Percentiles rank a stretch among this genome's conserved stretches.
Evolutionary conservation across 2,888 invertebrate species (phyloP).

Genomic region (Drosophila greeni): DNA sequence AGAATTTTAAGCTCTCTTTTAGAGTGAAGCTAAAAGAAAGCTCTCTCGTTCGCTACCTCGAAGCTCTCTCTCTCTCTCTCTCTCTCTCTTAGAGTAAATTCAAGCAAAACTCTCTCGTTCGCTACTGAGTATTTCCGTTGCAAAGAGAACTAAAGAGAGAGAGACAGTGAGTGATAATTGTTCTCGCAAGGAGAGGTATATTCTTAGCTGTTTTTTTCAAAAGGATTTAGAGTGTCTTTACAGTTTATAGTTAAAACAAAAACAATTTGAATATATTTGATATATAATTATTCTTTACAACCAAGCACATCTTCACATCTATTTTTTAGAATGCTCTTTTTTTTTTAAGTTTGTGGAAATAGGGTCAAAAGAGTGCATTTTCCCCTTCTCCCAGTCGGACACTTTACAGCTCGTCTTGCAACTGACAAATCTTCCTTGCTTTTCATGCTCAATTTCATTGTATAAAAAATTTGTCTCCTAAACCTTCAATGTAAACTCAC

Average conservation of each 20-base stretch:
- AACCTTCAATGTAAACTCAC: conserved; percentile 7
- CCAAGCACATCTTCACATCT: no score
- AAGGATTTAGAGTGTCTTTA: neutral
- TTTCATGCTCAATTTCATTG: conserved; percentile 46
- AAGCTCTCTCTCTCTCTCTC: no score
- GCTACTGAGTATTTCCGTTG: neutral
- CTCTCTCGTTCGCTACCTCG: no score
- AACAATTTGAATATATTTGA: neutral
- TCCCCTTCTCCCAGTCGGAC: conserved; percentile 1
- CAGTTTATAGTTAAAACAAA: neutral
- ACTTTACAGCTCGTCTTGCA: conserved; percentile 39
- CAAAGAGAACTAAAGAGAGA: no score
- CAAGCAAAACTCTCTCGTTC: neutral
- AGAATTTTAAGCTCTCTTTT: no score
- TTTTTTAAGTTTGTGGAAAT: neutral
- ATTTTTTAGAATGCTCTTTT: neutral
- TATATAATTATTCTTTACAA: no score
- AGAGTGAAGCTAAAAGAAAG: no score
- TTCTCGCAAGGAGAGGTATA: no score
- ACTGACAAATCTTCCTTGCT: conserved; percentile 60
- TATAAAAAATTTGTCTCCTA: neutral
- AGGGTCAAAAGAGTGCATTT: neutral
- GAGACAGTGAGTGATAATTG: no score
- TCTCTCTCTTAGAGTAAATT: no score
- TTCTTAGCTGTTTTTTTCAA: neutral